These are phyloP conservation scores for Exocentrus adspersus DNA, from an alignment of 2,888 invertebrate species.

Conservation along the genomic window DNA sequence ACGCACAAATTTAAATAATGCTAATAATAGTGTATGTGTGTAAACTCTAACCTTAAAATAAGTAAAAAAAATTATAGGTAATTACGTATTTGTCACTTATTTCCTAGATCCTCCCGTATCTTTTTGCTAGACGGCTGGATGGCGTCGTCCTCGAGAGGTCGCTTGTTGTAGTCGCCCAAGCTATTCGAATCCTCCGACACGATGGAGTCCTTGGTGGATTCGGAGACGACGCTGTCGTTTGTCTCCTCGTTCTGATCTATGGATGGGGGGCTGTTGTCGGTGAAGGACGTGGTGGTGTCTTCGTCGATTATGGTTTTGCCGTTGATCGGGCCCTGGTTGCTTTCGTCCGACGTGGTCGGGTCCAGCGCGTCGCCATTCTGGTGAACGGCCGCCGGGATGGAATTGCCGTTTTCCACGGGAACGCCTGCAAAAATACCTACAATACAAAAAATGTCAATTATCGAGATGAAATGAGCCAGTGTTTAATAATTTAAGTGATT, in stretches of 20 bases:
- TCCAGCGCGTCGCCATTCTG: slow-evolving; percentile 65
- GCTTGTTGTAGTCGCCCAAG: slow-evolving; percentile 52
- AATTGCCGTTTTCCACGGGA: slow-evolving; percentile 61
- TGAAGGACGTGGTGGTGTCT: slow-evolving; percentile 79
- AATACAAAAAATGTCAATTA: slow-evolving; percentile 13
- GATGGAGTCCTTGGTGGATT: slow-evolving; percentile 53
- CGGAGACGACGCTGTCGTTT: slow-evolving; percentile 65
- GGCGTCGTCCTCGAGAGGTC: slow-evolving; percentile 59
- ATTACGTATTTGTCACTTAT: slow-evolving; percentile 66
- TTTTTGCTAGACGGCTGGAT: slow-evolving; percentile 67
- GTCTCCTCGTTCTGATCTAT: slow-evolving; percentile 66
- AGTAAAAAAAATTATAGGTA: slow-evolving; percentile 51
- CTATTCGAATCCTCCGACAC: slow-evolving; percentile 52
- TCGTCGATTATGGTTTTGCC: slow-evolving; percentile 66
- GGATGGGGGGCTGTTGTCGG: slow-evolving; percentile 76
- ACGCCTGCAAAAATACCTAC: slow-evolving; percentile 49
- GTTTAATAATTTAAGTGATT: neutral
- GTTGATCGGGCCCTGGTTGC: slow-evolving; percentile 77
- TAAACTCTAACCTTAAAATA: slow-evolving; percentile 50
- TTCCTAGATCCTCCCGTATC: slow-evolving; percentile 62
- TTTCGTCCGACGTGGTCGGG: slow-evolving; percentile 74
- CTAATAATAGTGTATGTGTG: slow-evolving; percentile 44
- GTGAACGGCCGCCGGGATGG: slow-evolving; percentile 55
- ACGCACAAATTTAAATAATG: slow-evolving; percentile 37
- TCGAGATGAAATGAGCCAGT: neutral